Percentiles rank a stretch among this genome's conserved stretches.
Conservation (phyloP, 2,888 invertebrate genomes). For the Brachyopa scutellaris region DNA sequence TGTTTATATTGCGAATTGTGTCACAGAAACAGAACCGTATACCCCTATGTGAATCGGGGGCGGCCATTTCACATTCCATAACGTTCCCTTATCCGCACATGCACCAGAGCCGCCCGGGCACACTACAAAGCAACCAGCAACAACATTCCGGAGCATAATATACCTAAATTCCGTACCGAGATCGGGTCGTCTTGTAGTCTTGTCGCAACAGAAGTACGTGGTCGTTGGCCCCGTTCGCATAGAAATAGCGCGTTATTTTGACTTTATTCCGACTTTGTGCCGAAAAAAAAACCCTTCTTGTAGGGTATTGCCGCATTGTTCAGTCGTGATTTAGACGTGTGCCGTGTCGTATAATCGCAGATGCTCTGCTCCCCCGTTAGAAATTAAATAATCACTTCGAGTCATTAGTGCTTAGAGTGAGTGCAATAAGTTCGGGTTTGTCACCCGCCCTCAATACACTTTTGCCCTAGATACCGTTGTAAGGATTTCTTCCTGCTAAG, state of each 20-base stretch:
- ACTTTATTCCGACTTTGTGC: conserved; percentile 20
- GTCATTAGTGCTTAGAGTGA: conserved; percentile 15
- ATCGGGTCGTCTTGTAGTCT: conserved; percentile 56
- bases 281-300: not conserved
- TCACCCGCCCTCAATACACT: too few species aligned
- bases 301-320: conserved; percentile 1
- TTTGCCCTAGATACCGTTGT: too few species aligned
- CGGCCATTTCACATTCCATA: conserved; percentile 36
- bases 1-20: conserved; percentile 70
- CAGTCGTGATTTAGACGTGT: conserved; percentile 12
- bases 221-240: conserved; percentile 72
- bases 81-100: conserved; percentile 59
- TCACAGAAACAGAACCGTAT: conserved; percentile 39
- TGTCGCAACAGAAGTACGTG: conserved; percentile 70
- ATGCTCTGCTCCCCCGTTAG: too few species aligned
- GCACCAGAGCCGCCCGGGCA: conserved; percentile 64
- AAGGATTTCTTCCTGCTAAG: too few species aligned
- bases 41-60: conserved; percentile 19
- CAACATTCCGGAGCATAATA: conserved; percentile 43
- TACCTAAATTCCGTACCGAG: conserved; percentile 45
- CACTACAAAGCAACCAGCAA: conserved; percentile 38
- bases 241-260: conserved; percentile 53
- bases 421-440: conserved; percentile 23
- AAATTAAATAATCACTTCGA: not conserved
- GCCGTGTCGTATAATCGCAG: not conserved